phyloP scores from a whole-genome alignment of 1,140 invertebrate species.

The Drosophila insularis region DNA sequence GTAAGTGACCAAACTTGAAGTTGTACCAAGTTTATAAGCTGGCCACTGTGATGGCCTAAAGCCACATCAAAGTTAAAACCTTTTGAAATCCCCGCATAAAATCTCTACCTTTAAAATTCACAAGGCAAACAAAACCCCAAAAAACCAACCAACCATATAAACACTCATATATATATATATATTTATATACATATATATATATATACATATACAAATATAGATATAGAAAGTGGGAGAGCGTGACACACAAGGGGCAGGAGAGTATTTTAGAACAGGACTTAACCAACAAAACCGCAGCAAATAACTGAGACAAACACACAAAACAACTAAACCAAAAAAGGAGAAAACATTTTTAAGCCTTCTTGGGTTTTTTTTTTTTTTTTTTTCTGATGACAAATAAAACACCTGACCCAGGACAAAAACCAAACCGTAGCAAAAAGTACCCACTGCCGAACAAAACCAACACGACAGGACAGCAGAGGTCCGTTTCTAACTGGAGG shows the following conservation, averaged over 20 bases:
- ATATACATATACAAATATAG: not conserved
- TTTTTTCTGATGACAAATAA: slow-evolving; percentile 49
- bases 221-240: not conserved
- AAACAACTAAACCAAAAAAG: slow-evolving; percentile 27
- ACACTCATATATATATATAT: slow-evolving; percentile 1
- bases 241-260: not conserved
- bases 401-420: slow-evolving; percentile 54
- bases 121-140: slow-evolving; percentile 26
- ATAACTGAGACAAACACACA: slow-evolving; percentile 30
- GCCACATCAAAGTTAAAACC: slow-evolving; percentile 60
- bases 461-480: not conserved
- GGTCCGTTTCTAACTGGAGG: not conserved
- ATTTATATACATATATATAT: not conserved
- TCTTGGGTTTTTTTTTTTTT: slow-evolving; percentile 17
- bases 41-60: slow-evolving; percentile 23
- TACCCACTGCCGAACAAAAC: no score
- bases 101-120: slow-evolving; percentile 46
- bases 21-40: not conserved
- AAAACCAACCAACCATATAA: slow-evolving; percentile 5
- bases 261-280: slow-evolving; percentile 20
- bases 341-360: slow-evolving; percentile 43
- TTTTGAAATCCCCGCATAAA: slow-evolving; percentile 33
- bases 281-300: slow-evolving; percentile 45
- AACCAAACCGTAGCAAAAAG: no score
- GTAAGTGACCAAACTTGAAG: not conserved